Conservation (phyloP, 2,888 invertebrate species). For the Bombyx huttoni region DNA sequence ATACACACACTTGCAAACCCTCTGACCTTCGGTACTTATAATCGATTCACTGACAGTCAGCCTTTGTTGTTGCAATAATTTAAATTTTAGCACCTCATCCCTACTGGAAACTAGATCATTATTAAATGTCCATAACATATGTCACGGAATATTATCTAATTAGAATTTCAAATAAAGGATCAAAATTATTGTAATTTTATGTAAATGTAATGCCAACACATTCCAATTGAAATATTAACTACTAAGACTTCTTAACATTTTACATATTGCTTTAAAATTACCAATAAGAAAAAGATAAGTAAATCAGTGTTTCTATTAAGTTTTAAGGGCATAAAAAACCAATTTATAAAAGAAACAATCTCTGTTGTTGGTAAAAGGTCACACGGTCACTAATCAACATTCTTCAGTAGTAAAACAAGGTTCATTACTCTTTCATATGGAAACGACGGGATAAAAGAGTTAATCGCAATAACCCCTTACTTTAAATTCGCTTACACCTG, state of each 20-base stretch:
- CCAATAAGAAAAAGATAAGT: neutral
- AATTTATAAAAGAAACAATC: neutral
- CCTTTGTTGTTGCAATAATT: conserved; percentile 53
- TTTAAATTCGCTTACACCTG: conserved; percentile 69
- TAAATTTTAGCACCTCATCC: conserved; percentile 19
- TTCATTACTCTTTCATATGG: conserved; percentile 72
- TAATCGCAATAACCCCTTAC: conserved; percentile 71
- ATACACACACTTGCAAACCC: conserved; percentile 60
- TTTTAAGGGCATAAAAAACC: neutral
- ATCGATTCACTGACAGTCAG: conserved; percentile 57
- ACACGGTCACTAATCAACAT: conserved; percentile 59
- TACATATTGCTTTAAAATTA: neutral
- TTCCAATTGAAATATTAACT: neutral
- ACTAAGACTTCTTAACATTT: neutral
- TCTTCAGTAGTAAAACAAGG: conserved; percentile 62
- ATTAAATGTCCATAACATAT: neutral
- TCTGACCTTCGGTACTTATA: conserved; percentile 66
- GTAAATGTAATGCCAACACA: neutral
- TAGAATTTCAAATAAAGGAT: conserved; percentile 9
- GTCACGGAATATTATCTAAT: conserved; percentile 6
- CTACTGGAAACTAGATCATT: conserved; percentile 3
- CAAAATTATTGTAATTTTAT: neutral
- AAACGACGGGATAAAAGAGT: conserved; percentile 72
- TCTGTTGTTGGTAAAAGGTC: conserved; percentile 29
- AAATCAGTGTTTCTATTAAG: neutral